Evolutionary conservation across 2,888 invertebrate genomes (phyloP).

Genomic region (Bombylius major): DNA sequence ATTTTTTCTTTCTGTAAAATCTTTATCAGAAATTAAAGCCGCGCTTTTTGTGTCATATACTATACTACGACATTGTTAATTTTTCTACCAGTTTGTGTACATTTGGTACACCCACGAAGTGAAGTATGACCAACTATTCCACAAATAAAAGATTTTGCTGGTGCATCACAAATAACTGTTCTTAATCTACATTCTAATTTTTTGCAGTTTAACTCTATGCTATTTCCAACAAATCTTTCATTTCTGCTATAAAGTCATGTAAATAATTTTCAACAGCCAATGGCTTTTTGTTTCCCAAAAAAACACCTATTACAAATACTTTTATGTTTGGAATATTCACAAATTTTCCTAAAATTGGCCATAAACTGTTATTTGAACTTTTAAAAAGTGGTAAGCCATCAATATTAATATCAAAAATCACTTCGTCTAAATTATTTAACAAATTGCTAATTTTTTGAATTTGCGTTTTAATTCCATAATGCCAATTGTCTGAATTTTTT

Average conservation of each 20-base stretch:
- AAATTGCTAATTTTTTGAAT: slow-evolving; percentile 6
- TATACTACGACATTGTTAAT: background rate
- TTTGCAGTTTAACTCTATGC: slow-evolving; percentile 1
- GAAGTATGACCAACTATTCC: background rate
- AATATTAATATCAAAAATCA: slow-evolving; percentile 10
- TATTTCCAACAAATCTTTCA: background rate
- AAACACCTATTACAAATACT: slow-evolving; percentile 8
- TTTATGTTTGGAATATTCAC: slow-evolving; percentile 8
- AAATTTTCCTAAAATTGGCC: slow-evolving; percentile 12
- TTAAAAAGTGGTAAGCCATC: slow-evolving; percentile 12
- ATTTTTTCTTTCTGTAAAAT: background rate
- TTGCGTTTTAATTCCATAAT: slow-evolving; percentile 11
- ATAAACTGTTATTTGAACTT: slow-evolving; percentile 11
- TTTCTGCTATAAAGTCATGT: slow-evolving; percentile 5
- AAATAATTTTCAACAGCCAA: slow-evolving; percentile 1
- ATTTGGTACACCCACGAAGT: background rate
- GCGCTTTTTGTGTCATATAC: background rate
- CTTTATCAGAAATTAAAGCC: background rate
- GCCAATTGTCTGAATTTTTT: background rate
- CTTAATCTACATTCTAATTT: slow-evolving; percentile 7
- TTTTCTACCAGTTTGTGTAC: background rate
- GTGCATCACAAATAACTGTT: slow-evolving; percentile 14
- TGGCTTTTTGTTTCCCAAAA: slow-evolving; percentile 6
- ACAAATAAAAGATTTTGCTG: slow-evolving; percentile 3
- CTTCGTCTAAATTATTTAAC: slow-evolving; percentile 9